These are phyloP conservation scores for Thelaira solivaga DNA, from an alignment of 2,888 invertebrate species.

Conservation along the genomic window DNA sequence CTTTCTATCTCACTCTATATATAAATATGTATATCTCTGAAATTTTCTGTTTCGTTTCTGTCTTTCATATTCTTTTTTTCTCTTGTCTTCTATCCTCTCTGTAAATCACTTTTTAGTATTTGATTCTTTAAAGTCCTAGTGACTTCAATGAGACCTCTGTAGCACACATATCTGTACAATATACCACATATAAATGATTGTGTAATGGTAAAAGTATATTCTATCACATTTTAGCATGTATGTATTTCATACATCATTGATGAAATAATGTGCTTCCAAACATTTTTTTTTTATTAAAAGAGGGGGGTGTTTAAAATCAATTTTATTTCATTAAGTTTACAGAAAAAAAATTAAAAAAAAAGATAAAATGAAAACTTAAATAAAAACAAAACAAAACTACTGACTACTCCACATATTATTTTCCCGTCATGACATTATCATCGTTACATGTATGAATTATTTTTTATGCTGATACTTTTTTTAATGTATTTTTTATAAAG, in stretches of 20 bases:
- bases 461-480: not conserved
- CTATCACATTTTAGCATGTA: not conserved
- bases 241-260: not conserved
- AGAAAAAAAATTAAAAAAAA: not conserved
- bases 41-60: no score
- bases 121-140: no score
- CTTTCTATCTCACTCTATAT: no score
- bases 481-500: not conserved
- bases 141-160: no score
- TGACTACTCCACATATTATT: slow-evolving; percentile 23
- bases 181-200: no score
- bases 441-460: slow-evolving; percentile 23
- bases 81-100: no score
- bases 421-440: slow-evolving; percentile 40
- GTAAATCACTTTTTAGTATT: no score
- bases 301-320: slow-evolving; percentile 21
- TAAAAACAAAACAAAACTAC: slow-evolving; percentile 13
- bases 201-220: no score
- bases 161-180: no score
- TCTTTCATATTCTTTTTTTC: no score
- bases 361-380: slow-evolving; percentile 5
- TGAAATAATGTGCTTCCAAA: not conserved
- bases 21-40: no score
- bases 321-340: slow-evolving; percentile 52
- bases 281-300: not conserved